Evolutionary conservation across 2,113 vertebrate species (phyloP).

Genomic region (Perca fluviatilis): DNA sequence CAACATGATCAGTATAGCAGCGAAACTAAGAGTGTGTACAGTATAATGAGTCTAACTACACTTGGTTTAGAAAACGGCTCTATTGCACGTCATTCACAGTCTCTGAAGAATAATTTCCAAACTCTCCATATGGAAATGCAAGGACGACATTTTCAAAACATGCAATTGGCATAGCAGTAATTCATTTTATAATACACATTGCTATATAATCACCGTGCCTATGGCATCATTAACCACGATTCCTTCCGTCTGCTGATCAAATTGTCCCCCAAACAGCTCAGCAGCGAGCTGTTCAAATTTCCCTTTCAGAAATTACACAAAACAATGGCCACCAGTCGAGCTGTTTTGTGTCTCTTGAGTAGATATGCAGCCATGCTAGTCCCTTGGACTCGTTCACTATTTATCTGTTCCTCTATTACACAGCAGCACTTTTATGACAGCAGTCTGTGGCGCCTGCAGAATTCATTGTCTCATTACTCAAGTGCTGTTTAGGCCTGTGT

Average conservation of each 20-base stretch:
- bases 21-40: not conserved
- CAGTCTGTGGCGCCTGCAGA: slow-evolving; percentile 20
- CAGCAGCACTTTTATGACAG: slow-evolving; percentile 34
- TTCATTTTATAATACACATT: slow-evolving; percentile 48
- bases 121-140: slow-evolving; percentile 34
- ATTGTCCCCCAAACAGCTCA: slow-evolving; percentile 45
- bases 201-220: slow-evolving; percentile 47
- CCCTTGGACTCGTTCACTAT: slow-evolving; percentile 25
- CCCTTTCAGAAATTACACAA: slow-evolving; percentile 49
- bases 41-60: not conserved
- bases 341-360: slow-evolving; percentile 15
- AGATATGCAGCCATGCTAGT: slow-evolving; percentile 34
- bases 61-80: not conserved
- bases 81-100: not conserved
- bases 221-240: slow-evolving; percentile 54
- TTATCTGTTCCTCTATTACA: slow-evolving; percentile 33
- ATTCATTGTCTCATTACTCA: slow-evolving; percentile 50
- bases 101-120: slow-evolving; percentile 20
- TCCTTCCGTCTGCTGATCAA: slow-evolving; percentile 45
- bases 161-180: slow-evolving; percentile 37
- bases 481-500: slow-evolving; percentile 32
- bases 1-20: no score
- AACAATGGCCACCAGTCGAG: slow-evolving; percentile 54
- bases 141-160: slow-evolving; percentile 17
- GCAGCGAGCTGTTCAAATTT: slow-evolving; percentile 33